These are phyloP conservation scores for Dromaius novaehollandiae DNA, from an alignment of 2,113 vertebrate genomes.

Conservation along the genomic window DNA sequence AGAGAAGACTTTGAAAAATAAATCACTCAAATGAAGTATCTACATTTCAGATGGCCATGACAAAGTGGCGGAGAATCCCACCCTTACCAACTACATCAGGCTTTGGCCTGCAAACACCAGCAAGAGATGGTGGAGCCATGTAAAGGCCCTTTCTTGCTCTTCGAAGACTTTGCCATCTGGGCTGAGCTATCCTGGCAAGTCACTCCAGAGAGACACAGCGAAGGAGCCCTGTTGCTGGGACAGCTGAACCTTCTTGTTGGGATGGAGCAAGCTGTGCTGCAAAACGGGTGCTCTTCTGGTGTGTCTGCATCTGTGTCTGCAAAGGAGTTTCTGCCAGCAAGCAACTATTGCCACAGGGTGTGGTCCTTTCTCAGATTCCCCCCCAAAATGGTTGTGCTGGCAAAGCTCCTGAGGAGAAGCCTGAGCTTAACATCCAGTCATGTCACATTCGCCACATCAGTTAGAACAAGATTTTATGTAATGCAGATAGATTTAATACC, in stretches of 20 bases:
- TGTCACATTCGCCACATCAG: not conserved
- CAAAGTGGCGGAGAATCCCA: not conserved
- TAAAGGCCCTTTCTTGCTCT: not conserved
- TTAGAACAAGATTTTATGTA: not conserved
- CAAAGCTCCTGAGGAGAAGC: not conserved
- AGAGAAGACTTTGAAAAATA: not conserved
- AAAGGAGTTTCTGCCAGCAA: no score
- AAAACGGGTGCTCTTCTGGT: not conserved
- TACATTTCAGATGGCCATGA: not conserved
- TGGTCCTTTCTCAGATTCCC: not conserved
- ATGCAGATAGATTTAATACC: not conserved
- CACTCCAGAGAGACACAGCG: not conserved
- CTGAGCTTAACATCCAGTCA: not conserved
- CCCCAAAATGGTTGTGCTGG: not conserved
- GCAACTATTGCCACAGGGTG: not conserved
- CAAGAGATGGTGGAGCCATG: not conserved
- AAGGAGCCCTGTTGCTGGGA: not conserved
- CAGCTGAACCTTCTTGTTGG: not conserved
- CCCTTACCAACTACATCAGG: not conserved
- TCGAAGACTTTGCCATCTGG: not conserved
- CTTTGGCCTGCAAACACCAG: not conserved
- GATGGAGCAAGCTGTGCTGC: not conserved
- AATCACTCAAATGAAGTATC: not conserved
- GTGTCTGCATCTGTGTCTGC: not conserved
- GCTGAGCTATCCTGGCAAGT: not conserved